Evolutionary conservation across 2,888 invertebrate species (phyloP), one percentile per base, ranked within the genome.

Genomic region (Incurvaria masculella): DNA sequence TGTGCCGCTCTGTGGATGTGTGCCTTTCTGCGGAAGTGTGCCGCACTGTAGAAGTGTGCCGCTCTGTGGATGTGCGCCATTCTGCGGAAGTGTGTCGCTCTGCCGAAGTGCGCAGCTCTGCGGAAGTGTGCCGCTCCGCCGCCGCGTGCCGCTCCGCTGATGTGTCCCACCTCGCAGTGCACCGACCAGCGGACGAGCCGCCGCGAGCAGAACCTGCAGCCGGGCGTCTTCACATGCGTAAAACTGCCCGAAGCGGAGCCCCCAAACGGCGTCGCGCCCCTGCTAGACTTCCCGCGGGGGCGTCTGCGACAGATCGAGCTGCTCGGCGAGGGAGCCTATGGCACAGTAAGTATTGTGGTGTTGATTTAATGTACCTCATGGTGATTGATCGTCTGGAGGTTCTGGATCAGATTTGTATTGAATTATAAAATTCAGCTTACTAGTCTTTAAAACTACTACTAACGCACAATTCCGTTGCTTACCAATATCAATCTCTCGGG

Each of bases 281-380:
- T 89, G 64, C 81, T 87, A 59, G 91, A 92, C 65, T 88, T 93
- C 67, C 90, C 92, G 57, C 83, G 91, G 65, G 90, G 91, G 73
- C 84, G 89, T 68, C 82, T 94, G 61, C 81, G 90, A 64, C 87
- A 91, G 58, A 76, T 92, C 53, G 89, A 92, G 67, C 91, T 91
- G 66, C 83, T 94, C 45, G 94, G 93, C 52, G 92, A 92, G 71
- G 93, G 93, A 55, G 87, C 89, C 56, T 92, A 91, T 67, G 93
- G 93, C 63, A 88, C 88, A 83, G 93, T 92, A 65, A 84, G 84
- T 76, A 65, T 48, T n/a, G n/a, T n/a, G n/a, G n/a, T 33, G 21
- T 45, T 40, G 17, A 40, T 53, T 39, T 51, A 48, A 20, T 50
- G 50, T 41, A n/a, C n/a, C n/a, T n/a, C n/a, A n/a, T n/a, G n/a